A percentile compares a stretch with the other conserved stretches of the same genome.
Evolutionary conservation across 2,888 invertebrate genomes (phyloP).

Genomic region (Pandemis corylana): DNA sequence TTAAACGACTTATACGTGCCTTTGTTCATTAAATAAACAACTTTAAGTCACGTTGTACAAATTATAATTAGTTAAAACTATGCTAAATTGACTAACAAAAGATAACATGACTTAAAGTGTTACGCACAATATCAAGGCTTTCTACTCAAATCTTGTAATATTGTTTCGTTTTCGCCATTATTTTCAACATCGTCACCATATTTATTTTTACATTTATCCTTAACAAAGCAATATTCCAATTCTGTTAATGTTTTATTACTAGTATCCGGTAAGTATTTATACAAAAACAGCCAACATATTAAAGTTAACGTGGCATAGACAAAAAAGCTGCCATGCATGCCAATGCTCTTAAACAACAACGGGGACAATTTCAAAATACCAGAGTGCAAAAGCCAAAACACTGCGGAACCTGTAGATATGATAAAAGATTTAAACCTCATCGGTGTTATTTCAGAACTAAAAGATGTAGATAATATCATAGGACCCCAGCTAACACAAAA

Average conservation of each 20-base stretch:
- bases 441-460: slow-evolving; percentile 23
- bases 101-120: neutral
- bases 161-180: neutral
- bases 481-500: slow-evolving; percentile 36
- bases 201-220: neutral
- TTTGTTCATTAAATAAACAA: too few relatives aligned
- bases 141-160: neutral
- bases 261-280: slow-evolving; percentile 31
- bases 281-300: slow-evolving; percentile 17
- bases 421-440: slow-evolving; percentile 21
- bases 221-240: slow-evolving; percentile 16
- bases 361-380: slow-evolving; percentile 11
- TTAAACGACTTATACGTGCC: too few relatives aligned
- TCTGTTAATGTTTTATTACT: slow-evolving; percentile 33
- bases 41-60: too few relatives aligned
- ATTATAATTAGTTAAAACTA: neutral
- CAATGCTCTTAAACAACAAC: slow-evolving; percentile 18
- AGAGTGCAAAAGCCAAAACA: slow-evolving; percentile 1
- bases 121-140: neutral
- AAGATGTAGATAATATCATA: slow-evolving; percentile 16
- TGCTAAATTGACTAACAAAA: neutral
- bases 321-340: slow-evolving; percentile 27
- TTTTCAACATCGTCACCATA: neutral
- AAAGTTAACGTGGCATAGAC: slow-evolving; percentile 21
- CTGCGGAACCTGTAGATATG: neutral